Conservation (phyloP, 2,797 vertebrate species). For the Cichlasoma orientale region DNA sequence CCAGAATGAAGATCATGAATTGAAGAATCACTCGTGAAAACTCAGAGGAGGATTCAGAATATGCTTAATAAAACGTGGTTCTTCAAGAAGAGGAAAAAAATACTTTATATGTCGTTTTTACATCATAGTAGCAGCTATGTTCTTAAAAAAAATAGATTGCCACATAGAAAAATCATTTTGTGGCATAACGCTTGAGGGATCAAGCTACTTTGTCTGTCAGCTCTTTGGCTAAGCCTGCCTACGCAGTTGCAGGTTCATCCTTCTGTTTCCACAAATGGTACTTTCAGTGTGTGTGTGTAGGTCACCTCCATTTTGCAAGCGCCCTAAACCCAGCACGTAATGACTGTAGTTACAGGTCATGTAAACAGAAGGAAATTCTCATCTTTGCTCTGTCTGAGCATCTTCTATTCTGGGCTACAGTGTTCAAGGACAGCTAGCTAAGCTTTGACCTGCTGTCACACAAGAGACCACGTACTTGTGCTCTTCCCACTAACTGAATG, state of each 20-base stretch:
- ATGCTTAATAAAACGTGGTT: not conserved
- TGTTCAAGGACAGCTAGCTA: not conserved
- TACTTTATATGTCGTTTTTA: not conserved
- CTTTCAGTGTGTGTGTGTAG: not conserved
- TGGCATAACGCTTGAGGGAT: not conserved
- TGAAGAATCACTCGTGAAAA: not conserved
- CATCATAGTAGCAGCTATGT: not conserved
- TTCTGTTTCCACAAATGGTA: not conserved
- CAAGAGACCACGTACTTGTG: conserved; percentile 27
- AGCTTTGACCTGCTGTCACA: conserved; percentile 25
- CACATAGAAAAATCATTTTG: not conserved
- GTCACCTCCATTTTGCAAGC: not conserved
- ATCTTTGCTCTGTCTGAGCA: not conserved
- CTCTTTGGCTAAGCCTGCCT: not conserved
- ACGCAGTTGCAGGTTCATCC: not conserved
- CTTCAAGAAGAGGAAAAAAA: not conserved
- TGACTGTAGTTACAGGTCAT: not conserved
- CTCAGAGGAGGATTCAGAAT: not conserved
- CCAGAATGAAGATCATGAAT: not conserved
- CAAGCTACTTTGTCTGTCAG: not conserved
- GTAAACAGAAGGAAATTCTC: not conserved
- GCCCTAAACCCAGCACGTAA: not conserved
- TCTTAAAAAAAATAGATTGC: not conserved
- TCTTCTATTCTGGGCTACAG: not conserved
- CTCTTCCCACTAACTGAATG: conserved; percentile 41